Evolutionary conservation across 2,113 vertebrate species (phyloP), one percentile per base, ranked within the genome.

Genomic region (Caloenas nicobarica): DNA sequence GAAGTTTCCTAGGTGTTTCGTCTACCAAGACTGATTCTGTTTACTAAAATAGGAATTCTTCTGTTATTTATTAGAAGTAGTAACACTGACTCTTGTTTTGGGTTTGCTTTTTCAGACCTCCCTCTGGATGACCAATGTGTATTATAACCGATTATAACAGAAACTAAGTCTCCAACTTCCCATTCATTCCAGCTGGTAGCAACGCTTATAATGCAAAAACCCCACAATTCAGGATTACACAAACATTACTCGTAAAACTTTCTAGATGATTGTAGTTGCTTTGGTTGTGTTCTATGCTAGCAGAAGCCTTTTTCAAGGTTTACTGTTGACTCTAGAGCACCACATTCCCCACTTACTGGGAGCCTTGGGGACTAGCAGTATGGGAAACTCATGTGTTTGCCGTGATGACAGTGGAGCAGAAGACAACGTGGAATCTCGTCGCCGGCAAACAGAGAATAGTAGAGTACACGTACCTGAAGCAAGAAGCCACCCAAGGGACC

Each of bases 311-410:
- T 98, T 98, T 68, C 98, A 91, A 98, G 99, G 99, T 98, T 98
- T 99, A 93, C 98, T 98, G 88, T 98, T 98, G 97, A 98, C 98
- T 97, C 96, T 98, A 92, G 98, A 98, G 97, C 98, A 97, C 92
- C 98, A 96, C 96, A 61, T 98, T 95, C 96, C 98, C 95, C 73
- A 3, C 86, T 97, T 98, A 48, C 98, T 98, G 98, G 98, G 98
- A 97, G 98, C 98, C 77, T 94, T 93, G 92, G 98, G 98, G 61
- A 92, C 97, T 56, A 91, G 97, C 97, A 98, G 80, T 92, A 99
- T 99, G 99, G 99, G 99, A 29, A 99, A 99, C 97, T 99, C 99
- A 22, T 99, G 99, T 19, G 99, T 99, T 84, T 99, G 99, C 97
- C 98, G 99, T 12, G 99, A 99, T 61, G 99, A 99, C 94, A 99